Base-by-base conservation (phyloP, 2,888 invertebrate genomes). In the Agrochola circellaris region DNA sequence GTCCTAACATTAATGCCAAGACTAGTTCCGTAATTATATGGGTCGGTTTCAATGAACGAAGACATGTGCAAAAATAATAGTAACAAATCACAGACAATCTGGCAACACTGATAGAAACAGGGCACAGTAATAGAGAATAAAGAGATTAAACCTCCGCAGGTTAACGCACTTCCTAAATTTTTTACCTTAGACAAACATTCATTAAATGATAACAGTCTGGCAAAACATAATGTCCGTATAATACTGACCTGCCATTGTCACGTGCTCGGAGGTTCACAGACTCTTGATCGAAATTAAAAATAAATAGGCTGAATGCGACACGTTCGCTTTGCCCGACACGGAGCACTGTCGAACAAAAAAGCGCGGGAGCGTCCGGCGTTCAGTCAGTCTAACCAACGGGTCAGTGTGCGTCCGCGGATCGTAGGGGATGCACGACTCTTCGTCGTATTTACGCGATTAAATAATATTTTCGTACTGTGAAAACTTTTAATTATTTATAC, bases 161-260 rank as follows among this genome's bases (percentile, higher is more conserved):
- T 75, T 61, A 69, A 81, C 56, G 64, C 30, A 38, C 74, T 60
- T 76, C 64, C 54, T 54, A 23, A 60, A 81, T 81, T 38, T 58
- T 64, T 45, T 38, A 74, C 73, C 68, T 68, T 34, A 74, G 67
- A 84, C 66, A 81, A 85, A 81, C 72, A 82, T 48, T 71, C 34
- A 71, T 7, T 58, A 75, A 81, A 30, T 64, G 61, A 76, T 69
- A 81, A 78, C 65, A 68, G 73, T 73, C 66, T 66, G 30, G 61
- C 70, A 42, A 73, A 81, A 75, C n/a, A 60, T 75, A 77, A 65
- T 67, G 48, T 75, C 74, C 77, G 67, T 85, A 77, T 82, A 86
- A 87, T 85, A 93, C 94, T 81, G 89, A 95, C 95, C 94, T 94
- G 92, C 66, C 86, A 87, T 90, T 93, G 92, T 93, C 87, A 91